Percentiles rank a stretch among this genome's conserved stretches.
Conservation (phyloP, 2,888 invertebrate genomes). For the Scaptomyza parva region DNA sequence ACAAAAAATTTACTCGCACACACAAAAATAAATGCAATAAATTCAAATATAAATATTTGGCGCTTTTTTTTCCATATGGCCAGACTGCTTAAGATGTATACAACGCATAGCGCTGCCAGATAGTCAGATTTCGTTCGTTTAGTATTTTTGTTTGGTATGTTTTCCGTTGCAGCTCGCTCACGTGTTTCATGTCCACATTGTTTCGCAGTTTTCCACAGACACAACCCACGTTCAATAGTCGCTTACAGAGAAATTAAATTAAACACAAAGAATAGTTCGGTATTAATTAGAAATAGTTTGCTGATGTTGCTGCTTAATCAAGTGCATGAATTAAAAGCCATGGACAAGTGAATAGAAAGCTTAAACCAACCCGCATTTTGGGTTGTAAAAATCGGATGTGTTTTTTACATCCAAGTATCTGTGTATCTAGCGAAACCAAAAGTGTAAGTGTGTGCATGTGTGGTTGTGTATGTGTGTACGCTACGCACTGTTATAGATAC, state of each 20-base stretch:
- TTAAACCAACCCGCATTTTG: conserved; percentile 42
- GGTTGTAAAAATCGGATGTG: conserved; percentile 54
- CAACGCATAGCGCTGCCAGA: conserved; percentile 37
- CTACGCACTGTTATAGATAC: conserved; percentile 78
- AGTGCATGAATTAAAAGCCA: conserved; percentile 37
- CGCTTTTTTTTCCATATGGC: conserved; percentile 1
- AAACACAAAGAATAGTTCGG: conserved; percentile 35
- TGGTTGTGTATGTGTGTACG: conserved; percentile 44
- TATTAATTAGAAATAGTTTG: conserved; percentile 46
- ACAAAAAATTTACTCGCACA: too few species aligned
- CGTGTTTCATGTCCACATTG: conserved; percentile 39
- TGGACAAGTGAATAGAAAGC: conserved; percentile 36
- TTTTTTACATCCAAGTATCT: conserved; percentile 57
- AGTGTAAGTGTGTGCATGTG: conserved; percentile 42
- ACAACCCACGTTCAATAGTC: conserved; percentile 58
- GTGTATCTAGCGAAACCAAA: conserved; percentile 51
- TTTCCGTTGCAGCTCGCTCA: conserved; percentile 12
- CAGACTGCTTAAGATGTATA: not conserved
- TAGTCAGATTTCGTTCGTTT: not conserved
- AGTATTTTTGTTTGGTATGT: conserved; percentile 42
- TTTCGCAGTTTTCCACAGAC: conserved; percentile 62
- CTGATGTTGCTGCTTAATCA: conserved; percentile 30
- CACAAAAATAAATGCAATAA: not conserved
- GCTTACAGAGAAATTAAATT: conserved; percentile 43
- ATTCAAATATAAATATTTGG: not conserved